Percentiles rank a stretch among this genome's conserved stretches.
Conservation (phyloP, 2,797 vertebrate species). For the Gadopsis bispinosus region DNA sequence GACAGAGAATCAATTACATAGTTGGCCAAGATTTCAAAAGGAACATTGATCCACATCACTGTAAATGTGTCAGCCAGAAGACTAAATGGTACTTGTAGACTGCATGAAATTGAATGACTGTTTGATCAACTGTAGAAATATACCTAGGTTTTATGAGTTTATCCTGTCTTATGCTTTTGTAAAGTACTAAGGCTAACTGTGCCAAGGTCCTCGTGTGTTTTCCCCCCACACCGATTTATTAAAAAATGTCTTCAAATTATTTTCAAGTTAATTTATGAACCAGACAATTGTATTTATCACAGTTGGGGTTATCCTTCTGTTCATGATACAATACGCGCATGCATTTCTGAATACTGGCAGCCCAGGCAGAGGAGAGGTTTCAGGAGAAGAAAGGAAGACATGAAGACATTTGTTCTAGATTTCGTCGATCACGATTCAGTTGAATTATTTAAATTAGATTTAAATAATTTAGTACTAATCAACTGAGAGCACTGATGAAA, state of each 20-base stretch:
- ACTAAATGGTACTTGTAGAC: not conserved
- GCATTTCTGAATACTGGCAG: not conserved
- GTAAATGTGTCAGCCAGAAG: not conserved
- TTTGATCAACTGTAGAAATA: not conserved
- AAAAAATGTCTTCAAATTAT: too few relatives aligned
- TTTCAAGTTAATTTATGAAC: not conserved
- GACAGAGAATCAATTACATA: not conserved
- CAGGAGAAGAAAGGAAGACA: not conserved
- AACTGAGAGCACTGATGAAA: not conserved
- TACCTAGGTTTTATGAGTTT: not conserved
- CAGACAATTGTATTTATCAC: not conserved
- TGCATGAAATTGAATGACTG: slow-evolving; percentile 10
- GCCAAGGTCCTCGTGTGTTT: not conserved
- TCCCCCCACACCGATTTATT: not conserved
- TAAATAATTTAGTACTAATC: not conserved
- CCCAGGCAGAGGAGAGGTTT: not conserved
- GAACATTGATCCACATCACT: not conserved
- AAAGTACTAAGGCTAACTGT: not conserved
- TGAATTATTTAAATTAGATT: not conserved
- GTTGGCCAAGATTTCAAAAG: not conserved
- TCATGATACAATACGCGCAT: not conserved
- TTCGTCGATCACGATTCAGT: not conserved
- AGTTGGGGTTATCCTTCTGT: not conserved
- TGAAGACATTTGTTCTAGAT: too few relatives aligned
- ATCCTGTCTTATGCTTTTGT: not conserved